phyloP scores from a whole-genome alignment of 2,888 invertebrate genomes.

The Dryobotodes eremita region DNA sequence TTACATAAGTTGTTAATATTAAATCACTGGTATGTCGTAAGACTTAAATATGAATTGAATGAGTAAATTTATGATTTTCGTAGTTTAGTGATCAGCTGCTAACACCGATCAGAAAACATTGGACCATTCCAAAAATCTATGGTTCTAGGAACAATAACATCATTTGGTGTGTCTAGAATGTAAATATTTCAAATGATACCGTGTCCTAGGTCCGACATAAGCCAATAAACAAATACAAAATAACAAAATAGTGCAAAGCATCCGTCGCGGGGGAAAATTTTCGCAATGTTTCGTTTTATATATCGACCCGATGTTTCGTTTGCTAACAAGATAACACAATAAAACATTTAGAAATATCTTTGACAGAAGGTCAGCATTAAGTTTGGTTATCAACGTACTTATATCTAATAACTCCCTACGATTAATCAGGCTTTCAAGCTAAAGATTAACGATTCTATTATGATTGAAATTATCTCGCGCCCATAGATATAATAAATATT shows the following conservation, averaged over 20 bases:
- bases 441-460: constrained; percentile 7
- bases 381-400: neutral
- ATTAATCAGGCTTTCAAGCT: constrained; percentile 7
- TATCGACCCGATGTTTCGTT: neutral
- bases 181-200: neutral
- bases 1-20: neutral
- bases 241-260: neutral
- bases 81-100: neutral
- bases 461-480: constrained; percentile 26
- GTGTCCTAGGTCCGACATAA: neutral
- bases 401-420: neutral
- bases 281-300: neutral
- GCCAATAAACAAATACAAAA: neutral
- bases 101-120: too few species aligned
- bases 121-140: neutral
- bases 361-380: neutral
- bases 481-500: constrained; percentile 33
- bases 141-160: neutral
- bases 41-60: neutral
- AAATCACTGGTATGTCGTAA: neutral
- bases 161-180: neutral
- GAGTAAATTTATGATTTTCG: neutral
- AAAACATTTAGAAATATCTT: neutral
- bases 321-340: neutral
- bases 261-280: neutral